A percentile compares a stretch with the other conserved stretches of the same genome.
Evolutionary conservation across 2,113 vertebrate genomes (phyloP).

Genomic region (Pterocles orientalis): DNA sequence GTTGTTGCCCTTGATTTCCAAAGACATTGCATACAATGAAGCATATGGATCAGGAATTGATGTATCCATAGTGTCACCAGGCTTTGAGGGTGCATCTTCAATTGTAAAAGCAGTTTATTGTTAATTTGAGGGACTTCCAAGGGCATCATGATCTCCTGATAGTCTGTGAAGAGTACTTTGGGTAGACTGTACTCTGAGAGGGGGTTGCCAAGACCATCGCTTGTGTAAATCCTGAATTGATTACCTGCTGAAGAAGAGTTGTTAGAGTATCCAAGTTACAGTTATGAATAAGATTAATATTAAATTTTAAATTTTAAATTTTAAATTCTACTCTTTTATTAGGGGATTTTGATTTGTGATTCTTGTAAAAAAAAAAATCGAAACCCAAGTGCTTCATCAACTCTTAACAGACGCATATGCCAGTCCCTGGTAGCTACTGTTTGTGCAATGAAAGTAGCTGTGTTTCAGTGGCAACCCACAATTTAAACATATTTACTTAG

Average conservation of each 20-base stretch:
- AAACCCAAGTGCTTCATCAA: background rate
- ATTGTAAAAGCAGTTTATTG: slow-evolving; percentile 78
- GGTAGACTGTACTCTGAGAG: slow-evolving; percentile 59
- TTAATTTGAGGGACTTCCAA: slow-evolving; percentile 82
- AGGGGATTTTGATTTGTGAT: slow-evolving; percentile 46
- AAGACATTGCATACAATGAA: slow-evolving; percentile 76
- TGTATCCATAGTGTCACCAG: slow-evolving; percentile 63
- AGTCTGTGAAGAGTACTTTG: slow-evolving; percentile 70
- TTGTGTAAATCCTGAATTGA: slow-evolving; percentile 68
- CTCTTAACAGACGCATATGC: slow-evolving; percentile 8
- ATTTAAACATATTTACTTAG: background rate
- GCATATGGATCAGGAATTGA: slow-evolving; percentile 73
- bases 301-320: background rate
- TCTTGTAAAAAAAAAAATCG: slow-evolving; percentile 45
- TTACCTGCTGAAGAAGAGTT: slow-evolving; percentile 69
- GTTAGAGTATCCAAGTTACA: slow-evolving; percentile 64
- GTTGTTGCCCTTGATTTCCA: slow-evolving; percentile 78
- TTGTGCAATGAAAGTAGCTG: background rate
- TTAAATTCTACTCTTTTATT: slow-evolving; percentile 27
- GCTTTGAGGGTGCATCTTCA: slow-evolving; percentile 75
- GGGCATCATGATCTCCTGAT: slow-evolving; percentile 73
- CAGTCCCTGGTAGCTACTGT: background rate
- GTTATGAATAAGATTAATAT: slow-evolving; percentile 62
- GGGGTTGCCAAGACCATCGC: slow-evolving; percentile 72
- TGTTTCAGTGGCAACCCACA: background rate